Conservation (phyloP, 30 jellyfish, hydroid and myxozoan genomes). For the Cassiopea xamachana region DNA sequence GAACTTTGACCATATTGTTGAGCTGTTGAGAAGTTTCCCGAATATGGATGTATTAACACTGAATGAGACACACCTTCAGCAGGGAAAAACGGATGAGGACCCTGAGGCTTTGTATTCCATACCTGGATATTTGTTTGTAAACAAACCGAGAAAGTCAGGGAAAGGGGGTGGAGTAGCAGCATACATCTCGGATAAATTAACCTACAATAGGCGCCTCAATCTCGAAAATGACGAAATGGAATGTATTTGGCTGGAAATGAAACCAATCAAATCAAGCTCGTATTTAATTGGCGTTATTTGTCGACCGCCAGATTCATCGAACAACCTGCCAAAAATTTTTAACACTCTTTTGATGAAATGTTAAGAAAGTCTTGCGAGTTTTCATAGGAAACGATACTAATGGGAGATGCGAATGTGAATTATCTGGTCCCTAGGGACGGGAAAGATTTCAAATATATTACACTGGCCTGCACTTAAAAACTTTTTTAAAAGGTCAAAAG, state of each 20-base stretch:
- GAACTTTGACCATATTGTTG: conserved; percentile 42
- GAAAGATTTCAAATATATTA: conserved; percentile 27
- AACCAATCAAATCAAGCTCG: conserved; percentile 58
- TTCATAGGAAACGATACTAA: conserved; percentile 47
- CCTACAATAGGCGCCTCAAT: conserved; percentile 55
- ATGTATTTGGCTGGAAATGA: conserved; percentile 68
- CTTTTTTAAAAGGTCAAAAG: too few relatives aligned
- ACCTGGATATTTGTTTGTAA: conserved; percentile 62
- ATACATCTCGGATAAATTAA: conserved; percentile 58
- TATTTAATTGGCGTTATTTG: conserved; percentile 47
- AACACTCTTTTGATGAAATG: conserved; percentile 24
- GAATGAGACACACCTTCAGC: conserved; percentile 60
- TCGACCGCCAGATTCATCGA: conserved; percentile 77
- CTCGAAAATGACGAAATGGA: conserved; percentile 68
- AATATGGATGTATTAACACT: conserved; percentile 16
- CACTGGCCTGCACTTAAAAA: not conserved
- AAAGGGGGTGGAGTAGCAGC: conserved; percentile 80
- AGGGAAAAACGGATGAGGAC: conserved; percentile 56
- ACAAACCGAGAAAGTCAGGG: conserved; percentile 58
- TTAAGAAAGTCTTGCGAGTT: conserved; percentile 27
- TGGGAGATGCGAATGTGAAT: conserved; percentile 81
- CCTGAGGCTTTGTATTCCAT: conserved; percentile 44
- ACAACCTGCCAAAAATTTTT: conserved; percentile 19
- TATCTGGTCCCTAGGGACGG: conserved; percentile 58
- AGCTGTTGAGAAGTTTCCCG: conserved; percentile 44